Percentiles rank a stretch among this genome's conserved stretches.
Evolutionary conservation across 2,113 vertebrate species (phyloP).

Genomic region (Narcine bancroftii): DNA sequence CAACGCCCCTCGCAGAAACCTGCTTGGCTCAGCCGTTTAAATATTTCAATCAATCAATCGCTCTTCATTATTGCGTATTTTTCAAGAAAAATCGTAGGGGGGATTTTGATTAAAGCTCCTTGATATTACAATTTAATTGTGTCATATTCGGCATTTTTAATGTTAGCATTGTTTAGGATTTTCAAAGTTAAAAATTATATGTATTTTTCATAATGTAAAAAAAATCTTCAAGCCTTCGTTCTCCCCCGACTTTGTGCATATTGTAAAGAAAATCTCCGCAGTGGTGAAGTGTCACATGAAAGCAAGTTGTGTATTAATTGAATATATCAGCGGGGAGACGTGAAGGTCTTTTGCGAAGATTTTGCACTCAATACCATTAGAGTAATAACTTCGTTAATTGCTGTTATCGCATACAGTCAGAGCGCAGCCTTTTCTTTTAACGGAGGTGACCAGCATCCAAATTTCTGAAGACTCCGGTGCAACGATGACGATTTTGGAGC

Average conservation of each 20-base stretch:
- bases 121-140: not conserved
- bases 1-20: too few species aligned
- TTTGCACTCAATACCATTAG: not conserved
- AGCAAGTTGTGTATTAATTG: not conserved
- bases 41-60: too few species aligned
- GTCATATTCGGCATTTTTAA: not conserved
- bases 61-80: too few species aligned
- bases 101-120: not conserved
- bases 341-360: not conserved
- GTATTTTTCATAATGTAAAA: not conserved
- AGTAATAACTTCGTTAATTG: not conserved
- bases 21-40: too few species aligned
- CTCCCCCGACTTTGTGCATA: not conserved
- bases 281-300: not conserved
- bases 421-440: not conserved
- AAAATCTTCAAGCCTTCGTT: conserved; percentile 57
- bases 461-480: too few species aligned
- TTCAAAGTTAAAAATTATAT: not conserved
- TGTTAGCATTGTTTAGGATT: not conserved
- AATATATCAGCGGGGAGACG: not conserved
- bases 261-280: not conserved
- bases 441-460: not conserved
- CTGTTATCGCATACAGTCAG: not conserved
- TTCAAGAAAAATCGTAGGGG: not conserved
- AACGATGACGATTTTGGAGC: not conserved